phyloP scores from a whole-genome alignment of 2,888 invertebrate species.

The Tetropium fuscum region DNA sequence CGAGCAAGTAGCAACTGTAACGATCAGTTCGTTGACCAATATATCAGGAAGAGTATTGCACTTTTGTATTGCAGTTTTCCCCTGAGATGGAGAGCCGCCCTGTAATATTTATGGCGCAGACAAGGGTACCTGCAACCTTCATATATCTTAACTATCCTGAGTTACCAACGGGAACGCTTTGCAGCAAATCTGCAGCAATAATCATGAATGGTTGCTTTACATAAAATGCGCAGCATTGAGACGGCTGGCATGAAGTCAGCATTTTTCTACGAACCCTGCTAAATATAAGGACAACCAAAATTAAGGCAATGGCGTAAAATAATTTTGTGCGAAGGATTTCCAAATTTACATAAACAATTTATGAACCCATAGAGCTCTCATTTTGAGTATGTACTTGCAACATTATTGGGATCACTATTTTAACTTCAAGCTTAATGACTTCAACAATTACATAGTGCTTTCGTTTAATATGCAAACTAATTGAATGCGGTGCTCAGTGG shows the following conservation, averaged over 20 bases:
- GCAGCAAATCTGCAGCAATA: conserved; percentile 16
- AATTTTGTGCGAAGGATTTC: not conserved
- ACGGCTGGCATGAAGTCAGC: not conserved
- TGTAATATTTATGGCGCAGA: conserved; percentile 27
- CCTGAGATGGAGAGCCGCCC: conserved; percentile 11
- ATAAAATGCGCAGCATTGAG: not conserved
- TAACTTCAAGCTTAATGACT: too few relatives aligned
- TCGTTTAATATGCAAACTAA: too few relatives aligned
- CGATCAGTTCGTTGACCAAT: conserved; percentile 32
- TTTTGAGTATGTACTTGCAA: too few relatives aligned
- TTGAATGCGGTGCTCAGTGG: too few relatives aligned
- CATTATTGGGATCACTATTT: too few relatives aligned
- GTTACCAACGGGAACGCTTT: conserved; percentile 8
- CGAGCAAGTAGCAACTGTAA: conserved; percentile 27
- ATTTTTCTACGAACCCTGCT: not conserved
- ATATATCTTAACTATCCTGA: conserved; percentile 17
- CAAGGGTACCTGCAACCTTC: conserved; percentile 26
- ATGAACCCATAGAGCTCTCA: too few relatives aligned
- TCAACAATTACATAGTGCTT: too few relatives aligned
- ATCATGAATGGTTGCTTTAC: conserved; percentile 16
- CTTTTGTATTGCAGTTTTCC: conserved; percentile 19
- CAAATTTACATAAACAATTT: too few relatives aligned
- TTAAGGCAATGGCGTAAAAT: not conserved
- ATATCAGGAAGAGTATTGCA: conserved; percentile 28
- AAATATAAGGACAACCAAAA: not conserved